phyloP scores from a whole-genome alignment of 2,797 vertebrate genomes.

The Hoplostethus mediterraneus region DNA sequence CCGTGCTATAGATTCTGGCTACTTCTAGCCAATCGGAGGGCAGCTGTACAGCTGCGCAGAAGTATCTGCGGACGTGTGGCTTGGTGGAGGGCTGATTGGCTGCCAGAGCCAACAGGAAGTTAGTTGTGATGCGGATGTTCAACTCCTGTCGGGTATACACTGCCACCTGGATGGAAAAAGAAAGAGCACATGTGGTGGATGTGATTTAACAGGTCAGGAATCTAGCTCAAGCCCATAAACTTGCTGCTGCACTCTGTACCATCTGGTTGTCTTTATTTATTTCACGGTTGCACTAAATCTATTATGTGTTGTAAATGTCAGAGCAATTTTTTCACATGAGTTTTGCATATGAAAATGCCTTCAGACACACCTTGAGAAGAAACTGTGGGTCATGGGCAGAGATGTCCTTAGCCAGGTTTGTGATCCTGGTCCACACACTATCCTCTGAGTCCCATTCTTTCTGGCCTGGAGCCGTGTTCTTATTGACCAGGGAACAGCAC shows the following conservation, averaged over 20 bases:
- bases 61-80: slow-evolving; percentile 88
- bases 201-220: not conserved
- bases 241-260: no score
- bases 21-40: slow-evolving; percentile 94
- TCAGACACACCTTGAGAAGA: slow-evolving; percentile 88
- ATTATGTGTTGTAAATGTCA: not conserved
- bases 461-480: slow-evolving; percentile 65
- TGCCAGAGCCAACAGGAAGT: slow-evolving; percentile 88
- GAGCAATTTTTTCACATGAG: no score
- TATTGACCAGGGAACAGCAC: slow-evolving; percentile 86
- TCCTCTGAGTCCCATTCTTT: slow-evolving; percentile 64
- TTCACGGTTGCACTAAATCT: not conserved
- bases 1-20: slow-evolving; percentile 82
- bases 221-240: not conserved
- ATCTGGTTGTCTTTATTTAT: not conserved
- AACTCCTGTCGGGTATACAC: slow-evolving; percentile 91
- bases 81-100: slow-evolving; percentile 83
- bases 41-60: slow-evolving; percentile 87
- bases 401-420: slow-evolving; percentile 75
- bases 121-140: slow-evolving; percentile 89
- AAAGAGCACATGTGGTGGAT: slow-evolving; percentile 3
- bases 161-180: slow-evolving; percentile 81
- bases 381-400: slow-evolving; percentile 88
- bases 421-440: slow-evolving; percentile 75
- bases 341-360: no score